phyloP scores from a whole-genome alignment of 1,140 invertebrate genomes.

The Drosophila baimaii region DNA sequence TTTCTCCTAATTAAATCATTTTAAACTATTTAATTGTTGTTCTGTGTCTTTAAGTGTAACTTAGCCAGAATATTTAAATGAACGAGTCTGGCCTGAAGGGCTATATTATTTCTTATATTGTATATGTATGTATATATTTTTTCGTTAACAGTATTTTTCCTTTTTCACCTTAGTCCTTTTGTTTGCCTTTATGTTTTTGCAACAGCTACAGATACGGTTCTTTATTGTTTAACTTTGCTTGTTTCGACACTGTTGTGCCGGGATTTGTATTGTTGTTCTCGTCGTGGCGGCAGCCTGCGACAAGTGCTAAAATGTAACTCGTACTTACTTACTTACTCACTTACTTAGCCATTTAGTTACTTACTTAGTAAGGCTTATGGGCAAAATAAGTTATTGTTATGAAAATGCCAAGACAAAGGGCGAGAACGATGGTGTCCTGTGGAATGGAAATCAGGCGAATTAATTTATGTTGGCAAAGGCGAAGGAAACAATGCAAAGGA shows the following conservation, averaged over 20 bases:
- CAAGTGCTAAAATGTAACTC: constrained; percentile 58
- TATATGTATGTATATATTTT: not conserved
- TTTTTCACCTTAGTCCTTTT: constrained; percentile 11
- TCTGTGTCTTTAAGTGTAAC: not conserved
- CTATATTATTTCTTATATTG: not conserved
- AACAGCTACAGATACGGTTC: constrained; percentile 21
- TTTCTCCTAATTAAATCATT: too few relatives aligned
- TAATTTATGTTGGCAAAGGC: constrained; percentile 49
- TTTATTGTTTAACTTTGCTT: constrained; percentile 65
- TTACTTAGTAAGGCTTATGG: constrained; percentile 54
- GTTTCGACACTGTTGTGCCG: not conserved
- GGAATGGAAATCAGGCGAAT: constrained; percentile 42
- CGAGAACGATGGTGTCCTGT: not conserved
- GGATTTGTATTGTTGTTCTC: constrained; percentile 21
- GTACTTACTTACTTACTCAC: constrained; percentile 43
- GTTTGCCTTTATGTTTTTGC: constrained; percentile 37
- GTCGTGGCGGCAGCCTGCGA: constrained; percentile 36
- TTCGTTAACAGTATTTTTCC: constrained; percentile 2
- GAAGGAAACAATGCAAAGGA: constrained; percentile 11
- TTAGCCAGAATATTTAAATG: not conserved
- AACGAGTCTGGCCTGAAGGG: not conserved
- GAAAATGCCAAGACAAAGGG: constrained; percentile 39
- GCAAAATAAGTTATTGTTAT: constrained; percentile 55
- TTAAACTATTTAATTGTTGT: not conserved
- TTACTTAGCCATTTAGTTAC: constrained; percentile 68